A percentile compares a stretch with the other conserved stretches of the same genome.
Conservation (phyloP, 1,140 invertebrate species). For the Sitobion miscanthi region DNA sequence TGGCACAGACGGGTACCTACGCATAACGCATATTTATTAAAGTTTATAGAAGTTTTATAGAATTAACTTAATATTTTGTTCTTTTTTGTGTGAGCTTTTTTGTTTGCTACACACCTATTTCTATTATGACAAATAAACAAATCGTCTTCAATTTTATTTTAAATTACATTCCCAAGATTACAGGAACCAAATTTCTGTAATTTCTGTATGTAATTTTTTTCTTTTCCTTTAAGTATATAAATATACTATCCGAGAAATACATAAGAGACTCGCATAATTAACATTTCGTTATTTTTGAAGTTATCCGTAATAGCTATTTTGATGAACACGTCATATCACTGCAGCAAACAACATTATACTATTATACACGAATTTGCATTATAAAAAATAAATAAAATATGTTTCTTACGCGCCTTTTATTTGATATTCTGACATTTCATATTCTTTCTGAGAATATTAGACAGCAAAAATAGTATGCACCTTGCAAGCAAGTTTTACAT, state of each 20-base stretch:
- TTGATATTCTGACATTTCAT: not conserved
- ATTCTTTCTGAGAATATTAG: not conserved
- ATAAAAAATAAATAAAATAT: too few species aligned
- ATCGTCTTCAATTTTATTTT: not conserved
- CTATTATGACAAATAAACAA: not conserved
- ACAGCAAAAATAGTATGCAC: not conserved
- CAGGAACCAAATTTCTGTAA: not conserved
- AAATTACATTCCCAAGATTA: not conserved
- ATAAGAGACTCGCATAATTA: not conserved
- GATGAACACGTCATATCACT: not conserved
- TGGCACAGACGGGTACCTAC: not conserved
- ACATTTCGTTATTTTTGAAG: not conserved
- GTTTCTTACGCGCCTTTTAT: not conserved
- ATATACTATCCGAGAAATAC: not conserved
- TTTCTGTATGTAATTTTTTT: not conserved
- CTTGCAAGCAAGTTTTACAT: not conserved
- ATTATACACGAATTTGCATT: not conserved
- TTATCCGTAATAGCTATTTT: not conserved
- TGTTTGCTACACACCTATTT: not conserved
- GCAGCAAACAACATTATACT: not conserved
- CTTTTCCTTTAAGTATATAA: not conserved
- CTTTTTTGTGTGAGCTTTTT: not conserved
- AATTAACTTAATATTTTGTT: not conserved
- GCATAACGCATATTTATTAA: not conserved
- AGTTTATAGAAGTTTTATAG: not conserved